Percentiles rank a stretch among this genome's conserved stretches.
Conservation (phyloP, 2,797 vertebrate species). For the Pelochelys cantorii region DNA sequence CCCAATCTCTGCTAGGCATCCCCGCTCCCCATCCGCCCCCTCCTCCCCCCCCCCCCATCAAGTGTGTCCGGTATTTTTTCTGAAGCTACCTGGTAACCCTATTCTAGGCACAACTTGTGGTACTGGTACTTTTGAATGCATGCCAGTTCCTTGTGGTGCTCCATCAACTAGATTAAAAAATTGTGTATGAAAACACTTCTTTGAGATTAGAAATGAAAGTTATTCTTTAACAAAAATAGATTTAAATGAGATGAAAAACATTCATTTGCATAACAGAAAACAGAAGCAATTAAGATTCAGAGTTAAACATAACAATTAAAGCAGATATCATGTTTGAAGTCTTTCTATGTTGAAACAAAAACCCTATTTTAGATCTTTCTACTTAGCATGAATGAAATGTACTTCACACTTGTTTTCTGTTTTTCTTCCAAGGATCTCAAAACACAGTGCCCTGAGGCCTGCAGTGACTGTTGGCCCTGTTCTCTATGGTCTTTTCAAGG, state of each 20-base stretch:
- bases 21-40: too few species aligned
- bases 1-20: too few species aligned
- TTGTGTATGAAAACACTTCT: constrained; percentile 29
- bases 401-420: constrained; percentile 43
- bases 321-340: constrained; percentile 64
- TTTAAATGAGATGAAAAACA: constrained; percentile 49
- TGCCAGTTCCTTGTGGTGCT: neutral
- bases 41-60: too few species aligned
- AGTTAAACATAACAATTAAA: constrained; percentile 66
- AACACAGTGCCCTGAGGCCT: neutral
- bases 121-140: constrained; percentile 18
- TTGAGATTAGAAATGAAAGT: constrained; percentile 35
- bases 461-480: too few species aligned
- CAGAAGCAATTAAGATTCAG: constrained; percentile 53
- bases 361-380: constrained; percentile 62
- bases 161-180: constrained; percentile 41
- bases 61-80: too few species aligned
- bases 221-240: constrained; percentile 55
- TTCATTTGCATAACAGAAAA: constrained; percentile 67
- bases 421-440: constrained; percentile 58
- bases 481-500: neutral
- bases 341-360: constrained; percentile 60
- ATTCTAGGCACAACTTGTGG: neutral
- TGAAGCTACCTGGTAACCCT: too few species aligned
- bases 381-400: neutral